phyloP scores from a whole-genome alignment of 2,113 vertebrate species.

The Procapra przewalskii region DNA sequence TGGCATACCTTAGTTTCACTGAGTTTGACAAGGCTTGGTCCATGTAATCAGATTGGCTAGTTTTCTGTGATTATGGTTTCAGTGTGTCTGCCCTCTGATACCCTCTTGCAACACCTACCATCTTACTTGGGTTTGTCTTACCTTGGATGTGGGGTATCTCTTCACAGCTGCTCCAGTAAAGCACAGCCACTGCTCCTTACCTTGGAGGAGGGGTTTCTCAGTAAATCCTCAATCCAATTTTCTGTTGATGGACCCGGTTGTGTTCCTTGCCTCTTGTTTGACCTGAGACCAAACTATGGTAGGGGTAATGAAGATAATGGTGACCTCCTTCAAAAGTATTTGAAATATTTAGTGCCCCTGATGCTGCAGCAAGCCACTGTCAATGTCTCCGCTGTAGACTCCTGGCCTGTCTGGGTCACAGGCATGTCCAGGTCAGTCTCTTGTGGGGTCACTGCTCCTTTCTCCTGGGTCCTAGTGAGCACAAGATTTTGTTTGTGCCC shows the following conservation, averaged over 20 bases:
- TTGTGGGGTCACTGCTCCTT: neutral
- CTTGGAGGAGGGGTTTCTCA: neutral
- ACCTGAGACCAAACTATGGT: neutral
- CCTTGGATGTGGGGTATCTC: too few species aligned
- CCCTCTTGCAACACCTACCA: too few species aligned
- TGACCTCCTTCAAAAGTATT: neutral
- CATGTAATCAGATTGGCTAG: too few species aligned
- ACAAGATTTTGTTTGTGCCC: neutral
- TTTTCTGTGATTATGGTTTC: too few species aligned
- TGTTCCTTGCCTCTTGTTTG: neutral
- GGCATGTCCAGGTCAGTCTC: neutral
- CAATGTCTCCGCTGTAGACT: neutral
- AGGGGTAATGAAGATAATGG: neutral
- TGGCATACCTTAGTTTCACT: too few species aligned
- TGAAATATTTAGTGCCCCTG: neutral
- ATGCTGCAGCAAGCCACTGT: neutral
- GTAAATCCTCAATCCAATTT: neutral
- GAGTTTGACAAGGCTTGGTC: too few species aligned
- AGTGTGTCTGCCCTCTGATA: too few species aligned
- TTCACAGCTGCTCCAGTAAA: too few species aligned
- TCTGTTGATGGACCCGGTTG: neutral
- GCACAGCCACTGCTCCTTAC: rapidly evolving
- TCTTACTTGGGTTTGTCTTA: too few species aligned
- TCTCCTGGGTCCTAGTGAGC: neutral
- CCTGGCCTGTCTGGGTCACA: neutral